Base-by-base conservation (phyloP, 2,888 invertebrate species). In the Eupithecia dodoneata region DNA sequence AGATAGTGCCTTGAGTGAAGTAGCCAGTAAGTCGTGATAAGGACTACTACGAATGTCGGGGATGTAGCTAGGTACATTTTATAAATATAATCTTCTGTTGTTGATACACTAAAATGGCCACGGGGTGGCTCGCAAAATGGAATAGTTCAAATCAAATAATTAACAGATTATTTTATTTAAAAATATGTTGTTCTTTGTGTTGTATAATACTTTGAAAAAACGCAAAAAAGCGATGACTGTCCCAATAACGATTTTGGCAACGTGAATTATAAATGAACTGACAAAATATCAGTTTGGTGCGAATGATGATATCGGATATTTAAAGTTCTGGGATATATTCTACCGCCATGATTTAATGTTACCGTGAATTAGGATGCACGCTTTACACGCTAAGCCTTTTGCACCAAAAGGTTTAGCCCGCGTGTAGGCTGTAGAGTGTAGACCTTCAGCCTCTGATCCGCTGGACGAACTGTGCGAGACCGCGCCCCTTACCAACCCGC, bases 1-100 rank as follows among this genome's bases (percentile, higher is more conserved):
- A 93, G 93, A 89, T 92, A 92, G 94, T 94, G 94, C 94, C 94
- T 94, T 94, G 90, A 89, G 89, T 88, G 89, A 92, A 87, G 87
- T 81, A 80, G 74, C 59, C 41, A 72, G 76, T 80, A 80, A 76
- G 78, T 79, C 59, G 73, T 47, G 59, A 6, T 82, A 81, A 75
- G 47, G 59, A 47, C 18, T 12, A 15, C 0, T n/a, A 42, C 69
- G 4, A 18, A 69, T 49, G 47, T 45, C 47, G 4, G 13, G 47
- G 47, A 18, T 47, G 69, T 45, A 47, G 10, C 0, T 12, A 6
- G 12, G 12, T 47, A 52, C 59, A 9, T 9, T 59, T 18, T 30
- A 18, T 2, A 59, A 59, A 9, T 9, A 59, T 59, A 3, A n/a
- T n/a, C n/a, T n/a, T 0, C n/a, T n/a, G 52, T 52, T 15, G 52